These are phyloP conservation scores for Thymelicus acteon DNA, from an alignment of 2,888 invertebrate genomes.

Conservation along the genomic window DNA sequence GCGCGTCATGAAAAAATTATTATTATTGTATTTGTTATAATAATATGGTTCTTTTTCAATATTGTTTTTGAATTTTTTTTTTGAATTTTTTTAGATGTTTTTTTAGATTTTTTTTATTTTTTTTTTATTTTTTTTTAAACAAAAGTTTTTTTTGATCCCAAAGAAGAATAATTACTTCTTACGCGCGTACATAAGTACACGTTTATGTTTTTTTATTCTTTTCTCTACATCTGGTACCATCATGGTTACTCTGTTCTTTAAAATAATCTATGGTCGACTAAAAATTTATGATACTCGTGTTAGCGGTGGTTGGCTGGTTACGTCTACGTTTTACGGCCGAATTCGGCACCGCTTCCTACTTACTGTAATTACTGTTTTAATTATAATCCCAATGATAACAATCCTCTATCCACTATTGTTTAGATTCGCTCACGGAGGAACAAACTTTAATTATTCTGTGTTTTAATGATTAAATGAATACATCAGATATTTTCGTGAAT, in stretches of 20 bases:
- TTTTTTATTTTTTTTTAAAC: too few relatives aligned
- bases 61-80: too few relatives aligned
- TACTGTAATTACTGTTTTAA: constrained; percentile 79
- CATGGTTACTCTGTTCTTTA: neutral
- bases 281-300: constrained; percentile 67
- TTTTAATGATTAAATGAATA: neutral
- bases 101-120: too few relatives aligned
- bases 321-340: constrained; percentile 70
- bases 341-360: constrained; percentile 72
- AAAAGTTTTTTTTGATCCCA: too few relatives aligned
- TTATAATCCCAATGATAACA: constrained; percentile 69
- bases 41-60: too few relatives aligned
- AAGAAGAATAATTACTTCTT: too few relatives aligned
- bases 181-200: too few relatives aligned
- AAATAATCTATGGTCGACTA: constrained; percentile 60
- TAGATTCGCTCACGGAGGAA: constrained; percentile 56
- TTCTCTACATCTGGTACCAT: neutral
- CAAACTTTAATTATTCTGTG: constrained; percentile 27
- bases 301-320: constrained; percentile 60
- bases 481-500: neutral
- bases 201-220: neutral
- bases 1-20: too few relatives aligned
- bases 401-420: constrained; percentile 66
- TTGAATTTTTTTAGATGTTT: too few relatives aligned
- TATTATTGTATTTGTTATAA: too few relatives aligned